These are phyloP conservation scores for Eulemur macaco DNA, from an alignment of 2,113 vertebrate genomes.

Conservation along the genomic window DNA sequence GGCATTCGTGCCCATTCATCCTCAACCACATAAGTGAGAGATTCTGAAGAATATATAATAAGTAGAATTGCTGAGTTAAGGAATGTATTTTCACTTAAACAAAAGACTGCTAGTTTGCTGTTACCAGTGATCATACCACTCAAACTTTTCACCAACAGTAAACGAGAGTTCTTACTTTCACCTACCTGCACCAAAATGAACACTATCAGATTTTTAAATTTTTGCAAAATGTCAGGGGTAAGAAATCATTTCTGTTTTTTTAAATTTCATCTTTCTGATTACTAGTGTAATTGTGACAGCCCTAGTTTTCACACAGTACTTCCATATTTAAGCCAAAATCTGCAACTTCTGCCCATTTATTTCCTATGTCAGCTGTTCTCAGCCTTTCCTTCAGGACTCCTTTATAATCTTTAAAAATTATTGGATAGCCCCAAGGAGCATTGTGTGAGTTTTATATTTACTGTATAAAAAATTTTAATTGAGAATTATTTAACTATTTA, in stretches of 20 bases:
- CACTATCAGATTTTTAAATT: neutral
- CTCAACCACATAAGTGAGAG: neutral
- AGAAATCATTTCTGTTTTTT: slow-evolving; percentile 22
- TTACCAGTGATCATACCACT: neutral
- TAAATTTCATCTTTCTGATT: neutral
- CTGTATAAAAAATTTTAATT: neutral
- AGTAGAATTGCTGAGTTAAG: neutral
- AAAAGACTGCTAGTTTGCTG: neutral
- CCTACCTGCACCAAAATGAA: neutral
- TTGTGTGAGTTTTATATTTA: neutral
- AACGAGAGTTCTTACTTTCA: neutral
- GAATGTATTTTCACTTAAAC: slow-evolving; percentile 8
- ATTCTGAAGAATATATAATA: neutral
- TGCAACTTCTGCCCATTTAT: neutral
- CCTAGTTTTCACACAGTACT: neutral
- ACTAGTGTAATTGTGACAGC: neutral
- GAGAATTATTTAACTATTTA: slow-evolving; percentile 28
- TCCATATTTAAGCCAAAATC: neutral
- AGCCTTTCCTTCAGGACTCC: neutral
- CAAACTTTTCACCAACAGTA: neutral
- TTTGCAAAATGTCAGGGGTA: neutral
- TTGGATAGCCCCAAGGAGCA: neutral
- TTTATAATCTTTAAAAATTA: slow-evolving; percentile 28
- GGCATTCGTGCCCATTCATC: neutral
- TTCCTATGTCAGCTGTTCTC: neutral